These are phyloP conservation scores for Clavelina lepadiformis DNA, from an alignment of 23 tunicate species.

Conservation along the genomic window DNA sequence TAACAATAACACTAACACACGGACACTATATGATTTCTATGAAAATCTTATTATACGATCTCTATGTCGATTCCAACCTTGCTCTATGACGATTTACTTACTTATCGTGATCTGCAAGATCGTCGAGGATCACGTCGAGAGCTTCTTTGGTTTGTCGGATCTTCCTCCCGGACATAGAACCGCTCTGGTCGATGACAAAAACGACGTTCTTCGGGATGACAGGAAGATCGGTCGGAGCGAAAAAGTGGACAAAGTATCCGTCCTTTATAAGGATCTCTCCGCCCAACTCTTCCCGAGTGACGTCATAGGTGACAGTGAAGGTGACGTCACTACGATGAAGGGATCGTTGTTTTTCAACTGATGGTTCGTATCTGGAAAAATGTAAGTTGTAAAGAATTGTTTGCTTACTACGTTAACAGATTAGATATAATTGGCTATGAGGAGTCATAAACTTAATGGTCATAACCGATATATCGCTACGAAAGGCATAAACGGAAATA, in stretches of 20 bases:
- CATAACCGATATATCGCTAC: no score
- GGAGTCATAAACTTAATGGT: no score
- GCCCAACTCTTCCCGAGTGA: constrained; percentile 41
- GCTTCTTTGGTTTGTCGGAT: constrained; percentile 57
- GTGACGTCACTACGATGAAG: constrained; percentile 22
- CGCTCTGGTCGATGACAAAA: constrained; percentile 69
- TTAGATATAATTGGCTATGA: no score
- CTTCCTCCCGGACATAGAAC: constrained; percentile 62
- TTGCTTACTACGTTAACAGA: no score
- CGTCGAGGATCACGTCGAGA: constrained; percentile 28
- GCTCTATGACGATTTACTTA: no score
- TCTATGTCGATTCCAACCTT: background rate
- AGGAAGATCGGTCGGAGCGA: constrained; percentile 61
- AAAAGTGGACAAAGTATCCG: constrained; percentile 76
- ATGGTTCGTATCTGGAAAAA: constrained; percentile 50
- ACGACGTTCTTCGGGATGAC: constrained; percentile 71
- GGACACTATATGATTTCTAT: background rate
- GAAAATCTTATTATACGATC: background rate
- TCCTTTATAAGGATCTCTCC: constrained; percentile 55
- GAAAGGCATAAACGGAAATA: no score
- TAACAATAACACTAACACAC: background rate
- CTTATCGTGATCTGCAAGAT: constrained; percentile 36
- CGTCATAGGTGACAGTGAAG: constrained; percentile 61
- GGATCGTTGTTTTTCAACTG: constrained; percentile 25
- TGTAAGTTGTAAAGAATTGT: background rate